Percentiles rank a stretch among this genome's conserved stretches.
Conservation (phyloP, 2,888 invertebrate genomes). For the Rhamnusium bicolor region DNA sequence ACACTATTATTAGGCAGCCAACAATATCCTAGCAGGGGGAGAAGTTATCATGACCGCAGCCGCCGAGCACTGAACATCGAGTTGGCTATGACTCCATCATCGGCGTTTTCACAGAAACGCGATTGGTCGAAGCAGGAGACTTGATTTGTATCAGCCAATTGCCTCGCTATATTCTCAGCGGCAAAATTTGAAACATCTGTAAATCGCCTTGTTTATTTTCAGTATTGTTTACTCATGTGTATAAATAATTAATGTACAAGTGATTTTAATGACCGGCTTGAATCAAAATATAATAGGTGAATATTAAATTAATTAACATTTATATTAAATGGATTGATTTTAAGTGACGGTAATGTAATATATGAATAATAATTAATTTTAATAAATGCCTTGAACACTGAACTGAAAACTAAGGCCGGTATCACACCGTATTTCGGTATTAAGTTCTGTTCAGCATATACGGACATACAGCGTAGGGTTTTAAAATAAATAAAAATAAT, state of each 20-base stretch:
- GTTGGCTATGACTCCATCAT: slow-evolving; percentile 65
- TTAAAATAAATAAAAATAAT: no score
- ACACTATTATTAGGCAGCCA: slow-evolving; percentile 70
- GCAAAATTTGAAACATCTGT: slow-evolving; percentile 63
- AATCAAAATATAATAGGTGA: background rate
- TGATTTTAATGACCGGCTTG: slow-evolving; percentile 13
- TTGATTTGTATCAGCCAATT: slow-evolving; percentile 70
- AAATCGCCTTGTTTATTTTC: slow-evolving; percentile 39
- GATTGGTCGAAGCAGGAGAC: slow-evolving; percentile 61
- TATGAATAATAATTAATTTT: slow-evolving; percentile 1
- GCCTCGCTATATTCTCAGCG: slow-evolving; percentile 66
- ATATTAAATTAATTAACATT: background rate
- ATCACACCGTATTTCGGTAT: background rate
- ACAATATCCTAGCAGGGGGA: slow-evolving; percentile 71
- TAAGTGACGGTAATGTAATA: background rate
- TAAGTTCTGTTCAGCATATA: no score
- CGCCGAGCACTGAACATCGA: slow-evolving; percentile 70
- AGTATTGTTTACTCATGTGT: slow-evolving; percentile 28
- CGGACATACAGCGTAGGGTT: no score
- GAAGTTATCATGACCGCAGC: slow-evolving; percentile 73
- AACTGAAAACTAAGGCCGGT: background rate
- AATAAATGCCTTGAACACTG: background rate
- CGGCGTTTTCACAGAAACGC: slow-evolving; percentile 45
- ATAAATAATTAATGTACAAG: slow-evolving; percentile 27
- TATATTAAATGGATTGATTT: background rate